These are phyloP conservation scores for Apis dorsata DNA, from an alignment of 1,140 invertebrate genomes.

Conservation along the genomic window DNA sequence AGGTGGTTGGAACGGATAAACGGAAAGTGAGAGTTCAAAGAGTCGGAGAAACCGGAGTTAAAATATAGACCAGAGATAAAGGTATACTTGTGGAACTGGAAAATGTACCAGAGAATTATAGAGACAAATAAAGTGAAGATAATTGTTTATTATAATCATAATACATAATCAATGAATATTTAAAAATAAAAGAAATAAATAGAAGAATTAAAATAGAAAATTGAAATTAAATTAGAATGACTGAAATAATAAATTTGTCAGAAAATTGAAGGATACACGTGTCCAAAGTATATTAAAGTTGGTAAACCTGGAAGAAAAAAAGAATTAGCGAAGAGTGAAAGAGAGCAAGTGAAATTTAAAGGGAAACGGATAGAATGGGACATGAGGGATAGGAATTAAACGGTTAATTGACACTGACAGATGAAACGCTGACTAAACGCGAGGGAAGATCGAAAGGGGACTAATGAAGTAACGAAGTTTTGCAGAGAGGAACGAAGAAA, in stretches of 20 bases:
- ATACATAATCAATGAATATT: too few species aligned
- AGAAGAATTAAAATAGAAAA: too few species aligned
- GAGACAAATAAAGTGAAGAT: neutral
- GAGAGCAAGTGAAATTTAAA: constrained; percentile 12
- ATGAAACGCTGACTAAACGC: constrained; percentile 28
- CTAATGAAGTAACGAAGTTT: constrained; percentile 18
- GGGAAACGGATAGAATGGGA: constrained; percentile 12
- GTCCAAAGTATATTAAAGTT: neutral
- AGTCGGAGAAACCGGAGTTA: too few species aligned
- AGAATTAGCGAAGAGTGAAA: neutral
- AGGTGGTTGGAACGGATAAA: neutral
- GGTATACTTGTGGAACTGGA: neutral
- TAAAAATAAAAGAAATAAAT: too few species aligned
- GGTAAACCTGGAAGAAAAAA: neutral
- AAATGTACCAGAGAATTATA: neutral
- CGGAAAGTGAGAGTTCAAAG: neutral
- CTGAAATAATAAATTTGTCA: neutral
- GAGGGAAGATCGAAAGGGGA: constrained; percentile 4
- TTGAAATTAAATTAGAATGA: too few species aligned
- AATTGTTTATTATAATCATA: neutral
- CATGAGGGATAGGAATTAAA: constrained; percentile 24
- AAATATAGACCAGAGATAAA: neutral
- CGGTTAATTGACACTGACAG: constrained; percentile 18
- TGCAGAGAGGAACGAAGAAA: neutral
- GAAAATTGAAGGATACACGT: neutral